These are phyloP conservation scores for Andricus curvator DNA, from an alignment of 2,888 invertebrate genomes.

Conservation along the genomic window DNA sequence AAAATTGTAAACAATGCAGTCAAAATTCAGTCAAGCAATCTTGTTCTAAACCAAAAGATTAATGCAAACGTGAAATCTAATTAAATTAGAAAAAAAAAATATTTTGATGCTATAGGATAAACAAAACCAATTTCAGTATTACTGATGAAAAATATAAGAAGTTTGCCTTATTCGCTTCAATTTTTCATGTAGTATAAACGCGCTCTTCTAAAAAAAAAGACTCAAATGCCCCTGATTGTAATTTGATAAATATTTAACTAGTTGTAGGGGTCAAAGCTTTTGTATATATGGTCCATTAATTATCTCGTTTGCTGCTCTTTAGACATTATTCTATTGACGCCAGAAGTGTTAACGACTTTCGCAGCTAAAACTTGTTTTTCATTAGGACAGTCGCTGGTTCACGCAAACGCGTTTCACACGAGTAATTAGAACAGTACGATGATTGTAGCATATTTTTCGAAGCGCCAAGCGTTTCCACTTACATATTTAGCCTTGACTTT, in stretches of 20 bases:
- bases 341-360: slow-evolving; percentile 10
- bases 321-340: slow-evolving; percentile 21
- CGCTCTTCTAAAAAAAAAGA: not conserved
- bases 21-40: too few species aligned
- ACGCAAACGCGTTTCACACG: slow-evolving; percentile 11
- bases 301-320: not conserved
- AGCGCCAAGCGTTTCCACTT: slow-evolving; percentile 20
- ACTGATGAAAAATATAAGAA: too few species aligned
- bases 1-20: too few species aligned
- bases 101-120: too few species aligned
- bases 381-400: slow-evolving; percentile 6
- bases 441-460: slow-evolving; percentile 17
- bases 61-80: too few species aligned
- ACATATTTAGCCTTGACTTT: slow-evolving; percentile 38
- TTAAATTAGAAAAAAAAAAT: too few species aligned
- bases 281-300: not conserved
- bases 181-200: too few species aligned
- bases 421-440: slow-evolving; percentile 29
- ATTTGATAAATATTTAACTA: not conserved
- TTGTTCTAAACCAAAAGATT: too few species aligned
- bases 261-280: not conserved
- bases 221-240: not conserved
- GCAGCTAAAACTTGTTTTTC: slow-evolving; percentile 15
- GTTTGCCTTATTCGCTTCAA: too few species aligned
- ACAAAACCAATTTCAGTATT: too few species aligned